These are phyloP conservation scores for Zapus hudsonius DNA, from an alignment of 2,113 vertebrate species.

Conservation along the genomic window DNA sequence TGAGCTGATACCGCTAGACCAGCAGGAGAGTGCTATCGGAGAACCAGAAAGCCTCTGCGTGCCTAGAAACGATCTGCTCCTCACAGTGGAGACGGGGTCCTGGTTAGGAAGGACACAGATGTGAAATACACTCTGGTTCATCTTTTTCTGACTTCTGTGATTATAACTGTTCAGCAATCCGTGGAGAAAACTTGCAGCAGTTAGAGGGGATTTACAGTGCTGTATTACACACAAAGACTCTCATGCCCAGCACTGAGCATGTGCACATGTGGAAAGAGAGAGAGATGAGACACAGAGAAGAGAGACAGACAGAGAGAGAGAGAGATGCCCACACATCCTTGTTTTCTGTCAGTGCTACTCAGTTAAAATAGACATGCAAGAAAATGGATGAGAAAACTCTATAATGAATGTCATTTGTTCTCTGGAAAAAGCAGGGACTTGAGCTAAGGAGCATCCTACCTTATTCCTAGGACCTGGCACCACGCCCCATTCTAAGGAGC, in stretches of 20 bases:
- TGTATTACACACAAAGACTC: neutral
- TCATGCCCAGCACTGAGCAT: neutral
- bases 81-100: neutral
- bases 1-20: neutral
- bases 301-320: neutral
- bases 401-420: neutral
- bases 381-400: neutral
- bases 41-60: neutral
- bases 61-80: neutral
- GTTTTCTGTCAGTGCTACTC: neutral
- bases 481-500: neutral
- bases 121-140: neutral
- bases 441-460: neutral
- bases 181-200: neutral
- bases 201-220: neutral
- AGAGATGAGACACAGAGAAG: neutral
- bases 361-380: slow-evolving; percentile 39
- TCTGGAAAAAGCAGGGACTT: slow-evolving; percentile 22
- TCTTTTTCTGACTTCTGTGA: neutral
- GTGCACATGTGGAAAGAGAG: too few relatives aligned
- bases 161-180: neutral
- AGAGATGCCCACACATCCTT: neutral
- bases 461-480: too few relatives aligned
- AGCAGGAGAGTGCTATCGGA: neutral
- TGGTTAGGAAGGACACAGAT: neutral